Percentiles rank a stretch among this genome's conserved stretches.
phyloP scores from a whole-genome alignment of 1,140 invertebrate species.

The Coelopa frigida region DNA sequence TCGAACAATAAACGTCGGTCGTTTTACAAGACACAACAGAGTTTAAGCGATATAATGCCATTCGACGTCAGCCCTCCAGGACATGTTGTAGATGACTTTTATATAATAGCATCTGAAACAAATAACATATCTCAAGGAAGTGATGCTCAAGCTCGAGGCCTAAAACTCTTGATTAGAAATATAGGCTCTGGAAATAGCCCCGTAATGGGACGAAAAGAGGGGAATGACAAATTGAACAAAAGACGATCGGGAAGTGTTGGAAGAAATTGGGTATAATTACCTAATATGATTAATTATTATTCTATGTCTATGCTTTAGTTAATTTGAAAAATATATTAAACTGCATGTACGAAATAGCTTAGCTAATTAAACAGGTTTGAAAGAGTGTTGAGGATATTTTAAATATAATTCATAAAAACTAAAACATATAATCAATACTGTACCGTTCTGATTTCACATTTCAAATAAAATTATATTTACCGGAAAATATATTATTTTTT shows the following conservation, averaged over 20 bases:
- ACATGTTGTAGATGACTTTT: constrained; percentile 87
- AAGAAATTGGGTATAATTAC: constrained; percentile 35
- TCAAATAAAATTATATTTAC: too few relatives aligned
- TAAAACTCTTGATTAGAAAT: constrained; percentile 69
- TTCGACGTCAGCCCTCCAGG: constrained; percentile 58
- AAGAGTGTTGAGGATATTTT: too few relatives aligned
- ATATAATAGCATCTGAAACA: constrained; percentile 75
- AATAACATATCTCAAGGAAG: constrained; percentile 34
- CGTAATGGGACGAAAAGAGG: constrained; percentile 62
- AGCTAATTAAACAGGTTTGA: too few relatives aligned
- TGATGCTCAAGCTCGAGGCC: constrained; percentile 61
- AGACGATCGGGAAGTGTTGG: constrained; percentile 40
- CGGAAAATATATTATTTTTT: too few relatives aligned
- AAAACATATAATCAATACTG: too few relatives aligned
- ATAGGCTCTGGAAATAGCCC: constrained; percentile 72
- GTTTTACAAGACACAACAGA: constrained; percentile 48
- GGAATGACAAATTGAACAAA: constrained; percentile 22
- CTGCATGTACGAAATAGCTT: too few relatives aligned
- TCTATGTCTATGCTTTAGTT: too few relatives aligned
- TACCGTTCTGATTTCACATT: too few relatives aligned
- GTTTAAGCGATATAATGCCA: constrained; percentile 50
- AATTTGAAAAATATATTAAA: too few relatives aligned
- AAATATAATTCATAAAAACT: too few relatives aligned
- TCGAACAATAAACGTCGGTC: constrained; percentile 47
- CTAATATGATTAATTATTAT: constrained; percentile 1